Conservation (phyloP, 2,113 vertebrate genomes). For the Eulacestoma nigropectus region DNA sequence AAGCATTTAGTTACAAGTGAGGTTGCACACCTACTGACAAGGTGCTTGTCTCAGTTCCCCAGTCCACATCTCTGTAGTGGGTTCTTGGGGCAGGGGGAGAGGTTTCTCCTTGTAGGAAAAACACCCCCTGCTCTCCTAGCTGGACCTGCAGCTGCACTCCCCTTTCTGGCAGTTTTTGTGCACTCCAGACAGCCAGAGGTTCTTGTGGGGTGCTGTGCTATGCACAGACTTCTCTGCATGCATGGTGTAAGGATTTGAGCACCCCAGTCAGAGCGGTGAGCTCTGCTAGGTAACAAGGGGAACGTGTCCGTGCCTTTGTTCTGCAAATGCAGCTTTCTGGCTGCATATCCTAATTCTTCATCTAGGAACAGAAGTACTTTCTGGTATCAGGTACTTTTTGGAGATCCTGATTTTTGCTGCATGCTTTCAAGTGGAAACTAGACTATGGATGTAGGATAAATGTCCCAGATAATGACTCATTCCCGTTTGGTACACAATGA, state of each 20-base stretch:
- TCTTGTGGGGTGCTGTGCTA: background rate
- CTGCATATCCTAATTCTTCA: background rate
- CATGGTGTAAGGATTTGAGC: background rate
- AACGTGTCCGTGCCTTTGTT: background rate
- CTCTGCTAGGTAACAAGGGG: background rate
- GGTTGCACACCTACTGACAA: background rate
- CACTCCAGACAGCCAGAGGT: background rate
- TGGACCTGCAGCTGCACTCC: background rate
- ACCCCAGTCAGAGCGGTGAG: background rate
- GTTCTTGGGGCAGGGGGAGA: background rate
- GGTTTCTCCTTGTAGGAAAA: background rate
- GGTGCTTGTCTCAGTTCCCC: background rate
- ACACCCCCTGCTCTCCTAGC: background rate
- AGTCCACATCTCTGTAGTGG: background rate
- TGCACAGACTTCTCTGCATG: background rate
- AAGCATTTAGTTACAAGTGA: background rate
- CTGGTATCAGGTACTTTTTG: background rate
- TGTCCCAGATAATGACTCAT: background rate
- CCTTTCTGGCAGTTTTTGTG: background rate
- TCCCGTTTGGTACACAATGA: background rate
- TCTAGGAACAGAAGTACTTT: background rate
- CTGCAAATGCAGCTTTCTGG: background rate
- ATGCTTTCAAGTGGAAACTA: background rate
- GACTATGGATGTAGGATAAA: background rate
- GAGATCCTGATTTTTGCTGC: background rate